Evolutionary conservation across 1,140 invertebrate species (phyloP), one percentile per base, ranked within the genome.

Genomic region (Drosophila truncata): DNA sequence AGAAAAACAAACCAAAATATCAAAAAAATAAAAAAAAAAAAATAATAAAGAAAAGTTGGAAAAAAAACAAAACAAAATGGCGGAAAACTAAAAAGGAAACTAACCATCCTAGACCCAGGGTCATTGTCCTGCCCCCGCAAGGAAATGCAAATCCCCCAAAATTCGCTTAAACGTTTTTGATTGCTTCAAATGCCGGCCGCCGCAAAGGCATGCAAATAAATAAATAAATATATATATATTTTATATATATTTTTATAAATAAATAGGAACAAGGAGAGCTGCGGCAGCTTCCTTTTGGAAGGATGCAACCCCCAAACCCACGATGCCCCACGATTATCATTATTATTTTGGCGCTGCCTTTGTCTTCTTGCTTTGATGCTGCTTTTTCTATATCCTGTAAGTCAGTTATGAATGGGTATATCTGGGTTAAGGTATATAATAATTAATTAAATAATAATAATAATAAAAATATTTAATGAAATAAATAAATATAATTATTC

Each of bases 81-180:
- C 18, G 14, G 8, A 23, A 39, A 39, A 41, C 35, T 29, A 31
- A 41, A 41, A n/a, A 31, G 18, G 14, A 54, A 54, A 54, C 14
- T 35, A 18, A 7, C 3, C 25, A 4, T 14, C 52, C 25, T 18
- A 6, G 41, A 0, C 14, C n/a, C 35, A 25, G 35, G 65, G 65
- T 69, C 66, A 65, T 52, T 37, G 64, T 66, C 46, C 66, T 25
- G 0, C 10, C 49, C 14, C 49, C 27, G 35, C 23, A 20, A 44
- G 55, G 46, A 72, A 86, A 86, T 86, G 82, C 70, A 86, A 86
- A 86, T 86, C 66, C 49, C 37, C 58, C 47, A 70, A 77, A 86
- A 86, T 86, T 86, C 79, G 78, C 61, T 86, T 86, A 86, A 86
- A 86, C 82, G 82, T 58, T 86, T 86, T 86, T 86, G 78, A 86